These are phyloP conservation scores for Leptinotarsa tumamoca DNA, from an alignment of 2,888 invertebrate genomes.

Conservation along the genomic window DNA sequence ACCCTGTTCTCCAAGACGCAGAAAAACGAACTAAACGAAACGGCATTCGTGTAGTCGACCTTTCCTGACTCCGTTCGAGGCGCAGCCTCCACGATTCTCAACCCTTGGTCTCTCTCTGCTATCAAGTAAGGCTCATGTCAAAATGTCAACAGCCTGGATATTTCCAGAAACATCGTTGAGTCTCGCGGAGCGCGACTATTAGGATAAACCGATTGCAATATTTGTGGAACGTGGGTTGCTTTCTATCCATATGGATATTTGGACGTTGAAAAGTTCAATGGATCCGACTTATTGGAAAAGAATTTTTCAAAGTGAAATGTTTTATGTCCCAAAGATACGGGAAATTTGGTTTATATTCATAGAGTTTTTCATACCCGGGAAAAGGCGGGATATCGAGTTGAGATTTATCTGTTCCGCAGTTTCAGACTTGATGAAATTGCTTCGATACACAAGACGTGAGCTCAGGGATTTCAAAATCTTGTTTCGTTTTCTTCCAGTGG, in stretches of 20 bases:
- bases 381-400: background rate
- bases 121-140: slow-evolving; percentile 5
- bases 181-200: background rate
- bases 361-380: background rate
- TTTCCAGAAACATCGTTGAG: background rate
- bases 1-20: background rate
- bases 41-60: background rate
- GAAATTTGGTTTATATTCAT: background rate
- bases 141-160: slow-evolving; percentile 16
- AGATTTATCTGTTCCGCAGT: background rate
- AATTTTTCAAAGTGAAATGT: background rate
- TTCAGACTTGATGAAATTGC: background rate
- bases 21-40: background rate
- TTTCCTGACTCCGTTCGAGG: slow-evolving; percentile 1
- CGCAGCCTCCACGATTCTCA: background rate
- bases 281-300: slow-evolving; percentile 2
- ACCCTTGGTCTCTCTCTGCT: slow-evolving; percentile 2
- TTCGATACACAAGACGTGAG: background rate
- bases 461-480: too few species aligned
- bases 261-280: background rate
- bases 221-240: slow-evolving; percentile 3
- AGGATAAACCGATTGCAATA: slow-evolving; percentile 11
- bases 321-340: background rate
- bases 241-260: slow-evolving; percentile 1
- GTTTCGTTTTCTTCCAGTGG: too few species aligned